Evolutionary conservation across 2,888 invertebrate genomes (phyloP), one percentile per base, ranked within the genome.

Genomic region (Eilema griseolum): DNA sequence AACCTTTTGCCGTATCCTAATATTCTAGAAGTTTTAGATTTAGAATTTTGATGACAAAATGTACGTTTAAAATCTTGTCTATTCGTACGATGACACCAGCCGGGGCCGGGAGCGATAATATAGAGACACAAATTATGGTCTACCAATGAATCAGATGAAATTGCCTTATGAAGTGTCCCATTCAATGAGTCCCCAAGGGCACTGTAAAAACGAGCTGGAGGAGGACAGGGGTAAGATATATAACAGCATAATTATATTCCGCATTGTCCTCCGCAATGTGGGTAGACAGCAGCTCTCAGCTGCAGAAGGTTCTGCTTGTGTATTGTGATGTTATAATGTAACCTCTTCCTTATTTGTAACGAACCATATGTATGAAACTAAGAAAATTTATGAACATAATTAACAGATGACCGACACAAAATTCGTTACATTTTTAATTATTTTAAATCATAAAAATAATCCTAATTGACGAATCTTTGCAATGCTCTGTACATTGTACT

Each of bases 221-320:
- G 67, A 62, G 67, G 71, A 71, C 71, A 67, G 56, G 59, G 12
- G 59, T 11, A 60, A 71, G 71, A 71, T 67, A 67, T 20, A 71
- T 67, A 59, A 60, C 63, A 70, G 24, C 33, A 24, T 63, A 62
- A 66, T 70, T 70, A 70, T 70, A 20, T 57, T 20, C 10, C 57
- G n/a, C 46, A 52, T 64, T 57, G 57, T 57, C 24, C 57, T 26
- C 12, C 31, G 31, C 20, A 31, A 24, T 11, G 11, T 10, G 61
- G 28, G 46, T 33, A 31, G 16, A n/a, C n/a, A n/a, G 37, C 23
- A 23, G 8, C 37, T 37, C 24, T n/a, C 3, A 37, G 24, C 11
- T 62, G 37, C 24, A 62, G 62, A 62, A 8, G 23, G 8, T 8
- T 37, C 12, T 16, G 37, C 3, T 16, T 14, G 16, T 24, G 24